Evolutionary conservation across 2,888 invertebrate species (phyloP).

Genomic region (Pelosia muscerda): DNA sequence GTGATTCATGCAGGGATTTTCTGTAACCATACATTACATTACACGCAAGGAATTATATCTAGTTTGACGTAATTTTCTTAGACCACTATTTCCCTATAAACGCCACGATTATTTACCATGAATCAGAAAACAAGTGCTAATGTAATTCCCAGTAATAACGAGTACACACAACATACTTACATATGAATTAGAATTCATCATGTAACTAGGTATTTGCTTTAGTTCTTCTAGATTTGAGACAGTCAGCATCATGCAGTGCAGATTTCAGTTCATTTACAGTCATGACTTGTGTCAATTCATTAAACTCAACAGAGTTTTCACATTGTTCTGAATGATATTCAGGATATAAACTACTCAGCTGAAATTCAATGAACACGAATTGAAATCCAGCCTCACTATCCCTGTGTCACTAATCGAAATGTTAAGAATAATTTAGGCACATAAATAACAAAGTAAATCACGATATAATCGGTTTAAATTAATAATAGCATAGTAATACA

Average conservation of each 20-base stretch:
- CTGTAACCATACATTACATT: not conserved
- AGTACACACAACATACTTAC: not conserved
- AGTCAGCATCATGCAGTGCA: not conserved
- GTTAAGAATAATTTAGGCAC: no score
- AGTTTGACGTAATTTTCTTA: conserved; percentile 30
- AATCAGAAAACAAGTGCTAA: conserved; percentile 38
- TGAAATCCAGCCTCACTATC: no score
- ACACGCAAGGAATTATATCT: conserved; percentile 17
- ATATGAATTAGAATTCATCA: not conserved
- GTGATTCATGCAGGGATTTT: not conserved
- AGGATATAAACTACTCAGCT: no score
- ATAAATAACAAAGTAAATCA: no score
- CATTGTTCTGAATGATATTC: no score
- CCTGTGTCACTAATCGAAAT: no score
- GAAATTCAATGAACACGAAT: no score
- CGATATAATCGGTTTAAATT: no score
- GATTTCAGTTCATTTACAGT: no score
- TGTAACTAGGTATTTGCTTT: not conserved
- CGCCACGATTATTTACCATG: conserved; percentile 20
- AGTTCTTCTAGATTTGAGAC: not conserved
- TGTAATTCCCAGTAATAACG: conserved; percentile 24
- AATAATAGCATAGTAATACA: not conserved
- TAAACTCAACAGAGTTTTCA: no score
- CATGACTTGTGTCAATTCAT: no score
- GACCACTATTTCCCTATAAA: conserved; percentile 29